These are phyloP conservation scores for Acrobasis repandana DNA, from an alignment of 2,888 invertebrate genomes.

Conservation along the genomic window DNA sequence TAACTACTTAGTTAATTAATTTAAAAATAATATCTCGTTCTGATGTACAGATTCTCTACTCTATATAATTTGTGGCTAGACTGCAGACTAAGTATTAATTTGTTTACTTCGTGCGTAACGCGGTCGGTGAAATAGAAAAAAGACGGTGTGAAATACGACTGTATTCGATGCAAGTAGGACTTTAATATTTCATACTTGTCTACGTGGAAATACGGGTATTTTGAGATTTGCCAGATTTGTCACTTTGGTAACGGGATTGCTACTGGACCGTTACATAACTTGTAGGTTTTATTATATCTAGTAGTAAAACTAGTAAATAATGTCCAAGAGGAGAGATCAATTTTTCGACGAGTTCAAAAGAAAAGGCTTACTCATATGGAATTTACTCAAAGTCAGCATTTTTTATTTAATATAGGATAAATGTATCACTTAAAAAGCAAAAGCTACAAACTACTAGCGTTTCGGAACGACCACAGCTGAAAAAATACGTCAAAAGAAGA, in stretches of 20 bases:
- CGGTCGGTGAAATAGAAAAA: constrained; percentile 36
- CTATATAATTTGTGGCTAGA: not conserved
- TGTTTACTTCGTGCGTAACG: constrained; percentile 46
- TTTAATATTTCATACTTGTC: not conserved
- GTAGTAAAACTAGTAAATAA: no score
- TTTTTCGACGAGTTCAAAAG: no score
- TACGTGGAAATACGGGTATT: not conserved
- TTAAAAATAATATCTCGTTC: no score
- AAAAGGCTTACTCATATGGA: no score
- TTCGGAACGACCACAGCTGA: no score
- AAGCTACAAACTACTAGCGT: no score
- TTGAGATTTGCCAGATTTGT: not conserved
- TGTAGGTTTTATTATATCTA: not conserved
- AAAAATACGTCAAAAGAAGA: no score
- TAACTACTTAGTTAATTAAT: no score
- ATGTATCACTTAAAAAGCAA: no score
- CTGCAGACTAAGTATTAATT: constrained; percentile 62
- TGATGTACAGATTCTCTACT: not conserved
- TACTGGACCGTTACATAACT: not conserved
- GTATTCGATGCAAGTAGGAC: constrained; percentile 2
- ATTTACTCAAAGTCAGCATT: no score
- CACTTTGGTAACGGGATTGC: not conserved
- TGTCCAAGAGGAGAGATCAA: no score
- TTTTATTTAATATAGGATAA: no score
- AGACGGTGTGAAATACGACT: constrained; percentile 19